A percentile compares a stretch with the other conserved stretches of the same genome.
Evolutionary conservation across 1,140 invertebrate genomes (phyloP).

Genomic region (Arion vulgaris): DNA sequence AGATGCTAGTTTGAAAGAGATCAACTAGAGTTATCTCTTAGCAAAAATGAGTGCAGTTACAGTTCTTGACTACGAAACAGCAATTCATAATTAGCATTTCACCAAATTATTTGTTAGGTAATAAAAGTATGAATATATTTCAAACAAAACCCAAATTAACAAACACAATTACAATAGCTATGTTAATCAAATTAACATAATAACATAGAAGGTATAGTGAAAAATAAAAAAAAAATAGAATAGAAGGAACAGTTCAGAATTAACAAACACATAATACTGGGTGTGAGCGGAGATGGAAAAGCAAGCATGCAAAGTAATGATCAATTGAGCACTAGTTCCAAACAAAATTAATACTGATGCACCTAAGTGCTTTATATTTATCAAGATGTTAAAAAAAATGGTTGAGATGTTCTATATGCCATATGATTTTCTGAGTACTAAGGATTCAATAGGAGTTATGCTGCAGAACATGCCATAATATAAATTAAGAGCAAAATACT

Average conservation of each 20-base stretch:
- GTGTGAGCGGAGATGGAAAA: no score
- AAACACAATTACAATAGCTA: background rate
- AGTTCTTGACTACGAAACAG: no score
- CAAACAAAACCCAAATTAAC: no score
- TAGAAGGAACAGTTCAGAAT: constrained; percentile 9
- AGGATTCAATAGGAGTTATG: background rate
- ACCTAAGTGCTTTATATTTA: no score
- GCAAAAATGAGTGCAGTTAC: no score
- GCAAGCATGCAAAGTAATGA: background rate
- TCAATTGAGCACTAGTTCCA: background rate
- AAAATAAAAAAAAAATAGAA: constrained; percentile 25
- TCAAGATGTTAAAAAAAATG: background rate
- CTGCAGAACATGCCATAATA: background rate
- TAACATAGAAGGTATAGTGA: background rate
- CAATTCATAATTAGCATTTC: no score
- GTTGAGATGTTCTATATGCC: background rate
- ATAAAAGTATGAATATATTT: no score
- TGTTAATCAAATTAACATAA: background rate
- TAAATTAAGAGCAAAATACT: constrained; percentile 7
- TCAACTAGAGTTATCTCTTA: no score
- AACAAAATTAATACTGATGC: background rate
- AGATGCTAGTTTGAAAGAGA: no score
- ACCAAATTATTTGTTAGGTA: no score
- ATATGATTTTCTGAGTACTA: background rate
- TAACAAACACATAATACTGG: no score